phyloP scores from a whole-genome alignment of 1,140 invertebrate species.

The Papilio machaon region DNA sequence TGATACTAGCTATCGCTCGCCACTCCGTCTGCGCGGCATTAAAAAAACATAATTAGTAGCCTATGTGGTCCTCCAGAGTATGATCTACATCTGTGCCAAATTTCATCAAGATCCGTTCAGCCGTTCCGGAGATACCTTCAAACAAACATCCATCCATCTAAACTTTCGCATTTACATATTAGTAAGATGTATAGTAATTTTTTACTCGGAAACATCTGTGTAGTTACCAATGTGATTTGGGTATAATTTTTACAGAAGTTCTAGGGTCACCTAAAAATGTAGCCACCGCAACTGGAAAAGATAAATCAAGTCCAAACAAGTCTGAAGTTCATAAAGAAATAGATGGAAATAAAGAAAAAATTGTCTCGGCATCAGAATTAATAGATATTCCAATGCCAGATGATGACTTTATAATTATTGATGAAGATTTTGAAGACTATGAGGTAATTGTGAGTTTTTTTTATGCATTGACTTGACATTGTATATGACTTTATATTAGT shows the following conservation, averaged over 20 bases:
- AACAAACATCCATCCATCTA: too few relatives aligned
- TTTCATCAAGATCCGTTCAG: too few relatives aligned
- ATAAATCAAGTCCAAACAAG: not conserved
- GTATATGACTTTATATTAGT: not conserved
- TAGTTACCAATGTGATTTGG: not conserved
- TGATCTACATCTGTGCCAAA: too few relatives aligned
- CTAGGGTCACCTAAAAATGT: not conserved
- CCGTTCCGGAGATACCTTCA: too few relatives aligned
- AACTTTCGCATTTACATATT: too few relatives aligned
- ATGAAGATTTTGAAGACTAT: constrained; percentile 53
- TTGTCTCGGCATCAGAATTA: constrained; percentile 55
- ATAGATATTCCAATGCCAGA: constrained; percentile 61
- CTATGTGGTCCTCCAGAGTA: too few relatives aligned
- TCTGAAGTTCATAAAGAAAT: not conserved
- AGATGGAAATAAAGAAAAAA: constrained; percentile 42
- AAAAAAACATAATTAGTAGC: too few relatives aligned
- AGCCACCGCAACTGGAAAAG: not conserved
- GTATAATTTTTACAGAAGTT: not conserved
- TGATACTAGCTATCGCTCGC: not conserved
- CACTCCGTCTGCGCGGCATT: too few relatives aligned
- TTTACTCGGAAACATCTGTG: not conserved
- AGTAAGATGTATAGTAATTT: not conserved
- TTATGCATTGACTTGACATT: not conserved
- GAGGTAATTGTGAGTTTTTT: not conserved
- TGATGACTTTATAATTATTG: constrained; percentile 55